These are phyloP conservation scores for Hydriomena furcata DNA, from an alignment of 2,888 invertebrate genomes.

Conservation along the genomic window DNA sequence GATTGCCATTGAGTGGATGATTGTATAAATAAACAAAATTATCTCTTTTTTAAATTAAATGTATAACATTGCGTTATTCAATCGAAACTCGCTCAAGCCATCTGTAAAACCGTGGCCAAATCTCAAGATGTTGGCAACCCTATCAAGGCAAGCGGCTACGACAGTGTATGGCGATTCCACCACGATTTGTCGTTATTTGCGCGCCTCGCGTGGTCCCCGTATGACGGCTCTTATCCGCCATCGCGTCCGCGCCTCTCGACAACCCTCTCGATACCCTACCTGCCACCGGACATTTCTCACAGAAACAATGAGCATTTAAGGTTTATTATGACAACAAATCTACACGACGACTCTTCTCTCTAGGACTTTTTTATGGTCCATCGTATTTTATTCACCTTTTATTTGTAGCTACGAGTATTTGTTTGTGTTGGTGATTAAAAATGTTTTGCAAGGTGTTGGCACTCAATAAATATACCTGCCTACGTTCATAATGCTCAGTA, in stretches of 20 bases:
- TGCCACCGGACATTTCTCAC: constrained; percentile 70
- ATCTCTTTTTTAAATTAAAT: no score
- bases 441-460: not conserved
- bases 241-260: constrained; percentile 67
- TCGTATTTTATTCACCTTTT: constrained; percentile 29
- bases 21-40: no score
- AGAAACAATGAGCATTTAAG: constrained; percentile 78
- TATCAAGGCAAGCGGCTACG: constrained; percentile 1
- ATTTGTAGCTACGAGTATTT: constrained; percentile 11
- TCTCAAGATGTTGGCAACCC: constrained; percentile 9
- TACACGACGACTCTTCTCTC: constrained; percentile 39
- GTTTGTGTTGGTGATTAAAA: constrained; percentile 18
- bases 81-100: no score
- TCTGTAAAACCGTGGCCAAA: not conserved
- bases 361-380: constrained; percentile 36
- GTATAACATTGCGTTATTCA: no score
- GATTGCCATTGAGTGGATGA: no score
- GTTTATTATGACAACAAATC: constrained; percentile 67
- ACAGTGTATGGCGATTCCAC: constrained; percentile 50
- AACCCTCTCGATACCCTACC: constrained; percentile 57
- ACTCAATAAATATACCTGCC: not conserved
- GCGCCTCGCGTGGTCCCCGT: constrained; percentile 41
- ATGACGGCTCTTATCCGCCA: constrained; percentile 78
- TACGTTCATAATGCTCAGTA: no score
- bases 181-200: constrained; percentile 79